Conservation (phyloP, 1,140 invertebrate genomes). For the Bombus sibiricus region DNA sequence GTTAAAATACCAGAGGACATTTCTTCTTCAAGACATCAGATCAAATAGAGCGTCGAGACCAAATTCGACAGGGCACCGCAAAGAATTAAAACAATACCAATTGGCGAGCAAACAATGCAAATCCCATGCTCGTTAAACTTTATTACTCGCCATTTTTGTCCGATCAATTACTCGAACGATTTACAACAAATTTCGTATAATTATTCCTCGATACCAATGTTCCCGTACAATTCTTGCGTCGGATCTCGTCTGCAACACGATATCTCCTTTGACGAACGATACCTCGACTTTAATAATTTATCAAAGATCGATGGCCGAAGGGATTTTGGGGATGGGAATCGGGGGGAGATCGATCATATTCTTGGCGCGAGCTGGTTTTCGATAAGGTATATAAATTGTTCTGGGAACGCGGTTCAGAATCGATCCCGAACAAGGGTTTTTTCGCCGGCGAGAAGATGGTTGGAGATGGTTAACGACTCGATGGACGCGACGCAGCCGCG, state of each 20-base stretch:
- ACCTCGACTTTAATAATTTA: constrained; percentile 25
- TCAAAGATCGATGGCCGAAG: background rate
- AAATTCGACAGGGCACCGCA: background rate
- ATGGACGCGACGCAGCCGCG: background rate
- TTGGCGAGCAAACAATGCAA: background rate
- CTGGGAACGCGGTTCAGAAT: constrained; percentile 41
- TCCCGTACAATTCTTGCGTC: background rate
- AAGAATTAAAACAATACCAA: background rate
- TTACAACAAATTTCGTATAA: constrained; percentile 10
- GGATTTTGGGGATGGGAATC: no score
- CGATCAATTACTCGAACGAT: background rate
- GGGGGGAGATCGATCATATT: constrained; percentile 8
- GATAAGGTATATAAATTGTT: constrained; percentile 50
- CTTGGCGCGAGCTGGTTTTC: constrained; percentile 5
- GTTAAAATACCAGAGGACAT: background rate
- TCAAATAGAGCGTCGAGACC: no score
- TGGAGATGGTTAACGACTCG: constrained; percentile 39
- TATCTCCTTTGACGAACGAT: background rate
- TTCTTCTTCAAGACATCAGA: background rate
- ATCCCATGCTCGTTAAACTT: background rate
- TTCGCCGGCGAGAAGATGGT: constrained; percentile 1
- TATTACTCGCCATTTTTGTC: background rate
- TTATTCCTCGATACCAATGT: background rate
- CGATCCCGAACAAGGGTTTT: constrained; percentile 28
- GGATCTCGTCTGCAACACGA: background rate